phyloP scores from a whole-genome alignment of 2,113 vertebrate genomes.

The Pantherophis guttatus region DNA sequence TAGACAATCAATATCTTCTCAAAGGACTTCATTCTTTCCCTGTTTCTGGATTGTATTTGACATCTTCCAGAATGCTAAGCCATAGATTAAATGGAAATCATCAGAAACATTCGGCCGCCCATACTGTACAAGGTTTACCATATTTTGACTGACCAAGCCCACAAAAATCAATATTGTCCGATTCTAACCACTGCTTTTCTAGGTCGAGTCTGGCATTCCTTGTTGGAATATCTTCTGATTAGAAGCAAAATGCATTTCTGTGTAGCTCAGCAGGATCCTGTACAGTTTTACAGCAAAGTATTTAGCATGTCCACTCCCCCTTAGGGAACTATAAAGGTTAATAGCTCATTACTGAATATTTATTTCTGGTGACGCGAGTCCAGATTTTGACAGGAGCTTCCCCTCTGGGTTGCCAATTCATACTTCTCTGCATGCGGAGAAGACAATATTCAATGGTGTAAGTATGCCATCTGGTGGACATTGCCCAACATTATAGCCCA shows the following conservation, averaged over 20 bases:
- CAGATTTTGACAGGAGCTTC: conserved; percentile 25
- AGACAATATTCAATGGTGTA: background rate
- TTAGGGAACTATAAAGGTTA: conserved; percentile 31
- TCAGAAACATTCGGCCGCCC: background rate
- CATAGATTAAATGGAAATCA: background rate
- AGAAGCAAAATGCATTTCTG: background rate
- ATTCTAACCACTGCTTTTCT: background rate
- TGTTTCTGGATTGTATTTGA: background rate
- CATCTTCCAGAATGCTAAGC: background rate
- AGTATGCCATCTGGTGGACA: conserved; percentile 8
- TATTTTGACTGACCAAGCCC: too few species aligned
- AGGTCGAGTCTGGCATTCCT: background rate
- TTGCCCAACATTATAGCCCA: background rate
- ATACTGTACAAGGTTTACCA: background rate
- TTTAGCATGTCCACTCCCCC: conserved; percentile 18
- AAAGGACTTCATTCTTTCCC: background rate
- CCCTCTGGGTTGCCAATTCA: conserved; percentile 22
- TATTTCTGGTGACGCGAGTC: conserved; percentile 18
- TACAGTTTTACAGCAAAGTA: background rate
- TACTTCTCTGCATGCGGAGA: background rate
- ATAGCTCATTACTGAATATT: conserved; percentile 31
- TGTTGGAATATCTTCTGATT: background rate
- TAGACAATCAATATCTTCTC: background rate
- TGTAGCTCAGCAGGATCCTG: conserved; percentile 3
- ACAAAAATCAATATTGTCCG: background rate